Percentiles rank a stretch among this genome's conserved stretches.
Evolutionary conservation across 2,888 invertebrate genomes (phyloP).

Genomic region (Rotaria socialis): DNA sequence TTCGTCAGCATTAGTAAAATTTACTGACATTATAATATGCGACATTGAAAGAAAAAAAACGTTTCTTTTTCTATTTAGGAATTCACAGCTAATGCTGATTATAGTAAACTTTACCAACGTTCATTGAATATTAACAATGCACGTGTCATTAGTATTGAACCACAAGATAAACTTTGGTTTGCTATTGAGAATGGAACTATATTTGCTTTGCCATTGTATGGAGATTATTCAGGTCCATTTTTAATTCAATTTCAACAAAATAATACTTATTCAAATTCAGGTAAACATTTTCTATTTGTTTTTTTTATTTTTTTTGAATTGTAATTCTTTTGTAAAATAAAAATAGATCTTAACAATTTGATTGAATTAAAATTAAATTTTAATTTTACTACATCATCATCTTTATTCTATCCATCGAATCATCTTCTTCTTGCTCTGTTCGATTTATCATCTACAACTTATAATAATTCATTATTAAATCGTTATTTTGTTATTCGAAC

Average conservation of each 20-base stretch:
- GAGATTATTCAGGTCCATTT: slow-evolving; percentile 16
- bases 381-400: slow-evolving; percentile 6
- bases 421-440: slow-evolving; percentile 13
- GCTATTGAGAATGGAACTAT: slow-evolving; percentile 18
- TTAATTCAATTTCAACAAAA: not conserved
- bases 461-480: not conserved
- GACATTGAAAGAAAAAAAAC: not conserved
- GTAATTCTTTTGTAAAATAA: too few relatives aligned
- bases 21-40: not conserved
- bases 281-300: not conserved
- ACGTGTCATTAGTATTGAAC: not conserved
- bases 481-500: slow-evolving; percentile 36
- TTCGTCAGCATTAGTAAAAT: slow-evolving; percentile 11
- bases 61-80: not conserved
- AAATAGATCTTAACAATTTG: not conserved
- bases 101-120: slow-evolving; percentile 28
- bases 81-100: slow-evolving; percentile 24
- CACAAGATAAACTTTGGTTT: slow-evolving; percentile 15
- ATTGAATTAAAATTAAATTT: slow-evolving; percentile 19
- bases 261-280: not conserved
- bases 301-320: too few relatives aligned
- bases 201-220: slow-evolving; percentile 19
- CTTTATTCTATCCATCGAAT: not conserved
- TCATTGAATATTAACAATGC: slow-evolving; percentile 15
- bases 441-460: not conserved